Evolutionary conservation across 2,797 vertebrate genomes (phyloP).

Genomic region (Poecile montanus): DNA sequence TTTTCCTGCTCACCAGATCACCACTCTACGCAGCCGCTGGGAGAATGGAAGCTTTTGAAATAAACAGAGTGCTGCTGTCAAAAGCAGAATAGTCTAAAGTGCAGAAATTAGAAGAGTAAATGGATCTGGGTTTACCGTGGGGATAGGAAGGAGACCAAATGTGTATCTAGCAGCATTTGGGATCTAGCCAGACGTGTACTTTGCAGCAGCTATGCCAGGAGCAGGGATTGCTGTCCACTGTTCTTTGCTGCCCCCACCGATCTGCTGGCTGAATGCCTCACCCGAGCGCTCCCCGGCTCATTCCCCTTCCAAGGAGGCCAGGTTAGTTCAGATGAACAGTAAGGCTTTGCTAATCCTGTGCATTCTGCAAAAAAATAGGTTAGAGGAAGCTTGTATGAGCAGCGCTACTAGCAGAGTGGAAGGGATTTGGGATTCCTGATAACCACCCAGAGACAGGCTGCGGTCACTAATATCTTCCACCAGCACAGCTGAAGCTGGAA

Average conservation of each 20-base stretch:
- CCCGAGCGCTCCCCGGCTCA: background rate
- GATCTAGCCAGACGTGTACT: background rate
- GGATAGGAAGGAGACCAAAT: constrained; percentile 8
- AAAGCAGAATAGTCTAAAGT: constrained; percentile 39
- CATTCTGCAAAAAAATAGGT: background rate
- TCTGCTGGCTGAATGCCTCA: background rate
- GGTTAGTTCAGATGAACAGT: constrained; percentile 26
- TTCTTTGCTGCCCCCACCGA: constrained; percentile 49
- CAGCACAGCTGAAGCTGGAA: constrained; percentile 52
- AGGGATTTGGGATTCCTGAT: constrained; percentile 49
- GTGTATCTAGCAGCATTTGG: constrained; percentile 4
- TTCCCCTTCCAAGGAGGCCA: background rate
- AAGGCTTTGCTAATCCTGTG: background rate
- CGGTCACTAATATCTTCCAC: constrained; percentile 14
- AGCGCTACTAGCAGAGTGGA: background rate
- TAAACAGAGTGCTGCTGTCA: constrained; percentile 57
- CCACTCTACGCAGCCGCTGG: background rate
- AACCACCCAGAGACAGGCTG: constrained; percentile 51
- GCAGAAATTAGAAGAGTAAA: constrained; percentile 54
- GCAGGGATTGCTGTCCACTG: background rate
- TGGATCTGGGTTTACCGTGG: constrained; percentile 18
- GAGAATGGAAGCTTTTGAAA: constrained; percentile 48
- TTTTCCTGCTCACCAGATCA: constrained; percentile 27
- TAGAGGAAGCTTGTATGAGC: background rate
- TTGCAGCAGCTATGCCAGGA: background rate